These are phyloP conservation scores for Drosophila greeni DNA, from an alignment of 2,888 invertebrate genomes.

Conservation along the genomic window DNA sequence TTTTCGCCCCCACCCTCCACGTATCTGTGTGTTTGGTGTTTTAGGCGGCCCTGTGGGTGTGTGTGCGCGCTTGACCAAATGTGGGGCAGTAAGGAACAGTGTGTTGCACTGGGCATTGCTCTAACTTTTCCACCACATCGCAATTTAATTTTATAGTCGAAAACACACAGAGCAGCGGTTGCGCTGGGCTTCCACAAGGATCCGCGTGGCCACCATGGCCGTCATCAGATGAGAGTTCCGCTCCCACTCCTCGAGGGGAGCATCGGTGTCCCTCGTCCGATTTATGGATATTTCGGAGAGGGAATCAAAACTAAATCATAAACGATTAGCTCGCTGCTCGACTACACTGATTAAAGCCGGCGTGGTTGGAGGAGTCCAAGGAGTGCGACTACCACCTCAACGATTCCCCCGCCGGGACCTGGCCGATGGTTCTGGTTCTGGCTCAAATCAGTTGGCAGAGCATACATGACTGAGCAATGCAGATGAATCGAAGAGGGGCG, in stretches of 20 bases:
- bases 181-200: slow-evolving; percentile 45
- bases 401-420: slow-evolving; percentile 5
- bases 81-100: slow-evolving; percentile 71
- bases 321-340: slow-evolving; percentile 66
- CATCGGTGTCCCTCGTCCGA: slow-evolving; percentile 11
- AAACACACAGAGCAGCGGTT: slow-evolving; percentile 69
- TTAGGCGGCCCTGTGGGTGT: slow-evolving; percentile 24
- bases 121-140: slow-evolving; percentile 70
- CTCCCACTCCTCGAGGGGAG: background rate
- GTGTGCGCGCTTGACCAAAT: slow-evolving; percentile 58
- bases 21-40: slow-evolving; percentile 20
- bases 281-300: slow-evolving; percentile 56
- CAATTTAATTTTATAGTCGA: slow-evolving; percentile 75
- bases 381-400: slow-evolving; percentile 7
- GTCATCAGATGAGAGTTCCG: background rate
- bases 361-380: slow-evolving; percentile 30
- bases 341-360: slow-evolving; percentile 67
- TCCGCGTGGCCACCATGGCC: slow-evolving; percentile 11
- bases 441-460: slow-evolving; percentile 66
- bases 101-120: slow-evolving; percentile 61
- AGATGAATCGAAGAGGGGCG: slow-evolving; percentile 53
- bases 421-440: slow-evolving; percentile 22
- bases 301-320: slow-evolving; percentile 73
- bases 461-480: slow-evolving; percentile 69
- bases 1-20: slow-evolving; percentile 5